Evolutionary conservation across 64 coral and sea anemone species (phyloP).

Genomic region (Porites australiensis): DNA sequence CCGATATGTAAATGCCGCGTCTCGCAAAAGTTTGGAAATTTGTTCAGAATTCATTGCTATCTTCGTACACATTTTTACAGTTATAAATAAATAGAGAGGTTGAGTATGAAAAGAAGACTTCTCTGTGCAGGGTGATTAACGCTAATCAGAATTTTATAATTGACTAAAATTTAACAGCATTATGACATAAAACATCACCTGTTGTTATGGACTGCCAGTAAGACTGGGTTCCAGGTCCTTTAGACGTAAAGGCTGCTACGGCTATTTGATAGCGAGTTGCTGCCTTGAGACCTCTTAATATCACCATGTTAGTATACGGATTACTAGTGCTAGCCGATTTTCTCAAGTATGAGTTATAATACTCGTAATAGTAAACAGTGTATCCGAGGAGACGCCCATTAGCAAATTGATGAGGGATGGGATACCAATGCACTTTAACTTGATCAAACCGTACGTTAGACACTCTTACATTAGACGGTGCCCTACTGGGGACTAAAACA

Average conservation of each 20-base stretch:
- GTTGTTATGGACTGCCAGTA: not conserved
- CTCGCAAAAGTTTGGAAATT: too few relatives aligned
- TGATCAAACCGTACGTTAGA: not conserved
- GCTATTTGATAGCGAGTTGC: not conserved
- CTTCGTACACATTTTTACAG: too few relatives aligned
- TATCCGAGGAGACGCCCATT: slow-evolving; percentile 13
- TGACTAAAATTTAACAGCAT: too few relatives aligned
- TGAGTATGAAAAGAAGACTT: too few relatives aligned
- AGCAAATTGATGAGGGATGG: slow-evolving; percentile 8
- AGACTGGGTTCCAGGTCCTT: not conserved
- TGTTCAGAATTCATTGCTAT: too few relatives aligned
- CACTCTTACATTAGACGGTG: not conserved
- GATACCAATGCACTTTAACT: slow-evolving; percentile 6
- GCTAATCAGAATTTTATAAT: too few relatives aligned
- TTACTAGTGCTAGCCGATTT: not conserved
- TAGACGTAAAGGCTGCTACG: not conserved
- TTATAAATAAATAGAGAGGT: too few relatives aligned
- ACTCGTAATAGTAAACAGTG: not conserved
- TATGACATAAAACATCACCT: not conserved
- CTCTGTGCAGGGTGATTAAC: too few relatives aligned
- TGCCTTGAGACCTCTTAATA: not conserved
- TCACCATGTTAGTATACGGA: not conserved
- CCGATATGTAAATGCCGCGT: too few relatives aligned
- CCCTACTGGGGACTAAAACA: slow-evolving; percentile 1
- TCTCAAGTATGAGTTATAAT: not conserved